A percentile compares a stretch with the other conserved stretches of the same genome.
phyloP scores from a whole-genome alignment of 2,888 invertebrate genomes.

The Rhagonycha lutea region DNA sequence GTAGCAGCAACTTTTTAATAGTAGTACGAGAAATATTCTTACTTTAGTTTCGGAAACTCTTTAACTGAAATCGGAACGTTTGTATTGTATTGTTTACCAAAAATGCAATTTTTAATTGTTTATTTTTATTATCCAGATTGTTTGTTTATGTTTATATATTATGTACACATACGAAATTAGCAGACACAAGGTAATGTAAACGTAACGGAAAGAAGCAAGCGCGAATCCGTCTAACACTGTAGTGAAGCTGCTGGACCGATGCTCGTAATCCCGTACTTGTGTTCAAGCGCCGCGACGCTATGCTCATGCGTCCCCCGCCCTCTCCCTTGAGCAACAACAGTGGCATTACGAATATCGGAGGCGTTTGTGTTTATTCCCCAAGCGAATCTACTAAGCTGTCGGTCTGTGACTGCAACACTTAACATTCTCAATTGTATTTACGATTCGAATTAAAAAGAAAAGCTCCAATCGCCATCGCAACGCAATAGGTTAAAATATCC shows the following conservation, averaged over 20 bases:
- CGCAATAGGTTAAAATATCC: not conserved
- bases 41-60: not conserved
- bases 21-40: not conserved
- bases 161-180: conserved; percentile 25
- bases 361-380: conserved; percentile 57
- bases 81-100: not conserved
- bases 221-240: conserved; percentile 50
- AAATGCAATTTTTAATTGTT: not conserved
- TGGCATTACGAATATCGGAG: conserved; percentile 54
- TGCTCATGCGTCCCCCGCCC: conserved; percentile 56
- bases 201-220: conserved; percentile 47
- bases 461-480: not conserved
- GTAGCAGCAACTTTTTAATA: not conserved
- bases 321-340: conserved; percentile 49
- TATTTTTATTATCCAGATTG: not conserved
- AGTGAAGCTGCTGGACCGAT: conserved; percentile 55
- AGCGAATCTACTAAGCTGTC: conserved; percentile 55
- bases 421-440: conserved; percentile 21
- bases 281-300: conserved; percentile 55
- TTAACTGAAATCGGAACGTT: not conserved
- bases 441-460: conserved; percentile 9
- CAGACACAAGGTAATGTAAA: conserved; percentile 37
- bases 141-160: not conserved
- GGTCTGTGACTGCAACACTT: conserved; percentile 37
- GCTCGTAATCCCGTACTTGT: conserved; percentile 57